A percentile compares a stretch with the other conserved stretches of the same genome.
Conservation (phyloP, 2,888 invertebrate species). For the Amblyjoppa proteus region DNA sequence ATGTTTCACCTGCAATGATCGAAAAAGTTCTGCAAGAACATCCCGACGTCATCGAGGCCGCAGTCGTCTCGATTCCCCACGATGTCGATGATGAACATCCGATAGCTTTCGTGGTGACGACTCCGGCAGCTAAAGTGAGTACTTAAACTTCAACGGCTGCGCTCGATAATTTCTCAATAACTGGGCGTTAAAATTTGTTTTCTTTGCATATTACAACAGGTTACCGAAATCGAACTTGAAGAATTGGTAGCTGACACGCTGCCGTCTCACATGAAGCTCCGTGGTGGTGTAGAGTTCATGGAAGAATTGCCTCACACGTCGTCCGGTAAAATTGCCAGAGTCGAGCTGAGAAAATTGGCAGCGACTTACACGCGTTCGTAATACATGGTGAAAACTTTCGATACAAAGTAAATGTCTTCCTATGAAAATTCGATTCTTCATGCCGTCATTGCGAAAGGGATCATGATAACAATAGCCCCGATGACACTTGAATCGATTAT, state of each 20-base stretch:
- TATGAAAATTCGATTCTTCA: neutral
- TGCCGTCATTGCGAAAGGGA: neutral
- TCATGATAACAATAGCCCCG: no score
- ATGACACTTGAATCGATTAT: no score
- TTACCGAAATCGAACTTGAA: constrained; percentile 77
- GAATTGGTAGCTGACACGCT: constrained; percentile 72
- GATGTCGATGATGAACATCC: constrained; percentile 73
- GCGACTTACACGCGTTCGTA: constrained; percentile 36
- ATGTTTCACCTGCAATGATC: constrained; percentile 77
- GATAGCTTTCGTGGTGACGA: constrained; percentile 75
- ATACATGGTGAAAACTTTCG: neutral
- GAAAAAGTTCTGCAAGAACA: constrained; percentile 74
- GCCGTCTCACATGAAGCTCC: constrained; percentile 74
- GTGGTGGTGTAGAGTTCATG: constrained; percentile 78
- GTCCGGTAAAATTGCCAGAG: constrained; percentile 73
- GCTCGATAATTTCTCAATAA: neutral
- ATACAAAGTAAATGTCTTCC: neutral
- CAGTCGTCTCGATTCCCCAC: constrained; percentile 73
- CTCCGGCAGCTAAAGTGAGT: constrained; percentile 70
- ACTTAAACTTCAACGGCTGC: neutral
- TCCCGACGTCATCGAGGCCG: constrained; percentile 73
- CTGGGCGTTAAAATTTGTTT: neutral
- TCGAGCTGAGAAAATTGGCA: constrained; percentile 73
- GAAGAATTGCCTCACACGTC: constrained; percentile 76
- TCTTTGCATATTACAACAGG: constrained; percentile 64